Evolutionary conservation across 2,113 vertebrate species (phyloP).

Genomic region (Ceratotherium simum): DNA sequence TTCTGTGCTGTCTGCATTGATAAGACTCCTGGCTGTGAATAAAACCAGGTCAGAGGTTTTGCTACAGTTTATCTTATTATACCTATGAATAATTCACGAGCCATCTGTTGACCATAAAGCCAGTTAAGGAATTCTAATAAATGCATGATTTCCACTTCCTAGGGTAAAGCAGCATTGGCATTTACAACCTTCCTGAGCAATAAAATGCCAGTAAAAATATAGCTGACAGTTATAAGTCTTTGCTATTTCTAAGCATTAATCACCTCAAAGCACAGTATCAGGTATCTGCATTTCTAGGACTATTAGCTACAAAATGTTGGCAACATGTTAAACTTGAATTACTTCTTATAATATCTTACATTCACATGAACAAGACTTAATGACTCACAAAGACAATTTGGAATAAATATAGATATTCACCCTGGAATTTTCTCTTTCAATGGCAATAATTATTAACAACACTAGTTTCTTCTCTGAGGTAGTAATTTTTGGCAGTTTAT

Average conservation of each 20-base stretch:
- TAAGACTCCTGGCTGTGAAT: background rate
- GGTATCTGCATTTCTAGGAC: background rate
- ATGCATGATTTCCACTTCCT: background rate
- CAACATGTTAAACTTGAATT: slow-evolving; percentile 12
- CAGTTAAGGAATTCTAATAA: slow-evolving; percentile 35
- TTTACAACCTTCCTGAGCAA: slow-evolving; percentile 43
- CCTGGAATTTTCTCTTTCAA: slow-evolving; percentile 70
- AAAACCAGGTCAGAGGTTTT: background rate
- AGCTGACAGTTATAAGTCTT: background rate
- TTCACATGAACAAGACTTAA: slow-evolving; percentile 27
- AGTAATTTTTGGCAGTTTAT: slow-evolving; percentile 69
- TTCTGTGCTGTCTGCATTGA: background rate
- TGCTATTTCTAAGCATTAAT: background rate
- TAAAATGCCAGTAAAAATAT: slow-evolving; percentile 10
- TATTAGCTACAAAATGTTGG: background rate
- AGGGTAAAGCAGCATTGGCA: background rate
- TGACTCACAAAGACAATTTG: slow-evolving; percentile 67
- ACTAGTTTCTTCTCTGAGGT: slow-evolving; percentile 13
- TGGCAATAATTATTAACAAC: slow-evolving; percentile 65
- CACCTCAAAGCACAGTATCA: background rate
- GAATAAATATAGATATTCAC: slow-evolving; percentile 70
- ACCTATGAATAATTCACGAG: slow-evolving; percentile 3
- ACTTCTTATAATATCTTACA: slow-evolving; percentile 30
- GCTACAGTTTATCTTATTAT: background rate
- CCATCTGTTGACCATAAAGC: slow-evolving; percentile 42